Base-by-base conservation (phyloP, 2,888 invertebrate species). In the Melieria omissa region DNA sequence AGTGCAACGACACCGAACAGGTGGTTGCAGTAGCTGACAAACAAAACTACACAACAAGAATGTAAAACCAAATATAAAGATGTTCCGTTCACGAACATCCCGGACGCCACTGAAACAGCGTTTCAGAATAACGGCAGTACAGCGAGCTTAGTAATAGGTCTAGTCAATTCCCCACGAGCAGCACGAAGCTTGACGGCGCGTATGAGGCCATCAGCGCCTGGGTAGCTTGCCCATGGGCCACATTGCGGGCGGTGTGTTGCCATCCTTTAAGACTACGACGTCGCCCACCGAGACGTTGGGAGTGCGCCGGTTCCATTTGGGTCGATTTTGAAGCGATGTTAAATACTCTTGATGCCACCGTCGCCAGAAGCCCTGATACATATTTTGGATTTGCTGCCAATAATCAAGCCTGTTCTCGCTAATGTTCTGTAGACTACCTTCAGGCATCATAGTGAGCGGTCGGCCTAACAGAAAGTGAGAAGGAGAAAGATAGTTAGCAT, bases 401-500 rank as follows among this genome's bases (percentile, higher is more conserved):
- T 71, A 58, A n/a, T 41, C 66, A 5, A 73, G 63, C 16, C 62
- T 67, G 14, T 71, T 72, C 8, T 12, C 14, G 16, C 29, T 45
- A 5, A 71, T 16, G 5, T 77, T 69, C 0, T 61, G 12, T 3
- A 66, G 46, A 29, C 62, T 65, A 3, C 70, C 70, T 47, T 77
- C 76, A 29, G 75, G 67, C 9, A 75, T 60, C 44, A 58, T 46
- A 8, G 71, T 75, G 5, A 63, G 64, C 5, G 68, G 77, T 54
- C 73, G 46, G 9, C 76, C 75, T 71, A 75, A 73, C 0, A 75
- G 47, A 65, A 72, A 72, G 63, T 72, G 75, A 10, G 73, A 73
- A 1, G 75, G 74, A 3, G 68, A 72, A 8, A 75, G 49, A 45
- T 72, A 73, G 9, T 73, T 70, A 16, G 49, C 52, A 47, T 75